Conservation (phyloP, 2,888 invertebrate species). For the Apeira syringaria region DNA sequence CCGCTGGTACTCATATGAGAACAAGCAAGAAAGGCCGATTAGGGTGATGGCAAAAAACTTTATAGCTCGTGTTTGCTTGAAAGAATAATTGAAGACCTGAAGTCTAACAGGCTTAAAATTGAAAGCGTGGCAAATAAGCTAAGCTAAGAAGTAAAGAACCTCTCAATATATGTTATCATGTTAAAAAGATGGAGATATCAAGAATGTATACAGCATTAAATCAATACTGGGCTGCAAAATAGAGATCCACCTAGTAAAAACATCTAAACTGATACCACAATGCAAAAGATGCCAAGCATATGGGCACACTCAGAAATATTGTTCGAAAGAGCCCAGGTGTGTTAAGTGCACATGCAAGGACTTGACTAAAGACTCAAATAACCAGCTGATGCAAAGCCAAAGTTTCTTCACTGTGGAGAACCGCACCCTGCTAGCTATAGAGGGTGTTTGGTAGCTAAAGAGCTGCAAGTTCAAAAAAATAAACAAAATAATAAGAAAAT, state of each 20-base stretch:
- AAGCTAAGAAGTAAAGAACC: neutral
- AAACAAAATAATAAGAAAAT: too few species aligned
- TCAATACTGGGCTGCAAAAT: neutral
- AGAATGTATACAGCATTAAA: neutral
- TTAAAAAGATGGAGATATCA: neutral
- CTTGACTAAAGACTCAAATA: neutral
- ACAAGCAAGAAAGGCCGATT: too few species aligned
- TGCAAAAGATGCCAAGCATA: neutral
- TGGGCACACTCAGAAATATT: neutral
- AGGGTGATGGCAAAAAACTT: too few species aligned
- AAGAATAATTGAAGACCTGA: too few species aligned
- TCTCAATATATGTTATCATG: neutral
- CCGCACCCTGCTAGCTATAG: neutral
- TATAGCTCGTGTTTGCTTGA: too few species aligned
- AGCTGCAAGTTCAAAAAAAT: neutral
- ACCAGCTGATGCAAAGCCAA: neutral
- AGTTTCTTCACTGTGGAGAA: neutral
- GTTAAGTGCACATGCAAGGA: neutral
- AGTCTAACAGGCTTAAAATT: too few species aligned
- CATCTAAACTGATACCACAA: neutral
- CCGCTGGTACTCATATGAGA: too few species aligned
- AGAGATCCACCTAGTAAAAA: neutral
- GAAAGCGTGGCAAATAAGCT: neutral
- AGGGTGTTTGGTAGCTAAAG: neutral
- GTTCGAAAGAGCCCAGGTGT: neutral